Base-by-base conservation (phyloP, 2,888 invertebrate species). In the Caenorhabditis panamensis region DNA sequence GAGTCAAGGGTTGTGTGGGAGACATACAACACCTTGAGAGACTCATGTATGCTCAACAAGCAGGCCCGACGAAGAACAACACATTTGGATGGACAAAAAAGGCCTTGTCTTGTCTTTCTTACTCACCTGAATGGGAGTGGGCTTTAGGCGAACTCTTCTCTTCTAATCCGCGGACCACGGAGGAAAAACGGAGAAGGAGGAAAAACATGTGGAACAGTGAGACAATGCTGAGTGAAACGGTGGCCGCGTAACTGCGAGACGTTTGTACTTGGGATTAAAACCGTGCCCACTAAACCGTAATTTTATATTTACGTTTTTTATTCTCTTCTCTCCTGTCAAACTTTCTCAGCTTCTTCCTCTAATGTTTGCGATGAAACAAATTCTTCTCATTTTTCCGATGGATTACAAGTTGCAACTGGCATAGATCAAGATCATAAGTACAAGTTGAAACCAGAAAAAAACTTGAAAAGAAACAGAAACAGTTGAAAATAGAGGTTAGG, bases 21-120 rank as follows among this genome's bases (percentile, higher is more conserved):
- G 64, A 73, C 73, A 73, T 73, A 73, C 72, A 73, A 73, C 73
- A 66, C 73, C 64, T 72, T 73, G 73, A 73, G 73, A 73, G 63
- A 62, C 71, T 71, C 62, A 59, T 73, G 73, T 73, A 73, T 73
- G 73, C 66, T 73, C 41, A 73, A 64, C 73, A 66, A 72, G 72
- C 69, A 56, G 54, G 44, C 58, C 59, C 56, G 58, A 44, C 49
- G 58, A 53, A 73, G 73, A 66, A 73, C 73, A 73, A 73, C 73
- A 66, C 73, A 64, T 73, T 73, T 73, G 37, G 31, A 51, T n/a
- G 49, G 49, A 68, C 41, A 54, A 72, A 63, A 58, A 58, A 58
- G 51, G 58, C 54, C 54, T 24, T 47, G 37, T 66, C 66, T 54
- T 9, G 9, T 20, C n/a, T 58, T 3, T 20, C 2, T 28, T 18